phyloP scores from a whole-genome alignment of 2,888 invertebrate genomes.

The Dicyrtomina minuta region DNA sequence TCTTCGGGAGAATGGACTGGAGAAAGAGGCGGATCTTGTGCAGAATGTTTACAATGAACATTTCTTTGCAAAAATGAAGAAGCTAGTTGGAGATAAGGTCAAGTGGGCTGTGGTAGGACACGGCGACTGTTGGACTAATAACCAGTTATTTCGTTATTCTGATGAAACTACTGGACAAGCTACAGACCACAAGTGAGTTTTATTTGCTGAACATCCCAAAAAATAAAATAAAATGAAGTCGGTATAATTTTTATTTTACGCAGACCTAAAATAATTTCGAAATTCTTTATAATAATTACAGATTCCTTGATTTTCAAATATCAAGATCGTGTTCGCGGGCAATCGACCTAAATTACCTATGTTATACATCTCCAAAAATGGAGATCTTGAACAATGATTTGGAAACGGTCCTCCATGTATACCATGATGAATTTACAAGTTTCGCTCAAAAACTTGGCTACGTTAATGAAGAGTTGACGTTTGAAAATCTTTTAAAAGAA shows the following conservation, averaged over 20 bases:
- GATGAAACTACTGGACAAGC: conserved; percentile 32
- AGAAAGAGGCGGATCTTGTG: conserved; percentile 16
- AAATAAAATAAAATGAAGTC: conserved; percentile 1
- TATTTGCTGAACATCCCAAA: background rate
- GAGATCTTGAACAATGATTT: conserved; percentile 38
- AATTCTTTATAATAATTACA: conserved; percentile 25
- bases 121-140: conserved; percentile 51
- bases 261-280: too few relatives aligned
- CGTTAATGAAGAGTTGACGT: conserved; percentile 33
- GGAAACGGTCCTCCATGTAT: conserved; percentile 39
- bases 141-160: conserved; percentile 47
- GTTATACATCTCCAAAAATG: conserved; percentile 40
- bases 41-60: conserved; percentile 13
- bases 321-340: conserved; percentile 38
- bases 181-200: conserved; percentile 10
- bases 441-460: conserved; percentile 39
- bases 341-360: conserved; percentile 51
- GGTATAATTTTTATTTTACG: too few relatives aligned
- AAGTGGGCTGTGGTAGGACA: conserved; percentile 24
- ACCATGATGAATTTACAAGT: conserved; percentile 45
- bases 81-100: background rate
- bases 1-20: conserved; percentile 16
- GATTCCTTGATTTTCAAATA: conserved; percentile 53
- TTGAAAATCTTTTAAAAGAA: conserved; percentile 43
- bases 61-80: conserved; percentile 7